Percentiles rank a stretch among this genome's conserved stretches.
Conservation (phyloP, 2,888 invertebrate species). For the Troides helena region DNA sequence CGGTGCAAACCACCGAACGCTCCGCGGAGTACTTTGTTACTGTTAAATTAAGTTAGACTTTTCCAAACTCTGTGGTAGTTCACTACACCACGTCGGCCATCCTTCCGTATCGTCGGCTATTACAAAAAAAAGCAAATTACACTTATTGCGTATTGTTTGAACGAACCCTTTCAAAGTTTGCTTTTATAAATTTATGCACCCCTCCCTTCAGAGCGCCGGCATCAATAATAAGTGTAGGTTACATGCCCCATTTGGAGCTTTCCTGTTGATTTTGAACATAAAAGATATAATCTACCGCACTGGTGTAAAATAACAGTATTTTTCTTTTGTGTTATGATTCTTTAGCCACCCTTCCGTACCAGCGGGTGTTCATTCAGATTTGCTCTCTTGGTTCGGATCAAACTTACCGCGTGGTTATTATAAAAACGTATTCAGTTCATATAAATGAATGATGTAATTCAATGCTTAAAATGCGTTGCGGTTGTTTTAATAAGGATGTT, state of each 20-base stretch:
- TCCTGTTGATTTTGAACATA: slow-evolving; percentile 79
- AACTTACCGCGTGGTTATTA: slow-evolving; percentile 54
- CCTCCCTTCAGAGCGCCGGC: slow-evolving; percentile 57
- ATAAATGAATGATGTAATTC: slow-evolving; percentile 23
- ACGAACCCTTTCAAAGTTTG: slow-evolving; percentile 68
- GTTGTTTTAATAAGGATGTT: no score
- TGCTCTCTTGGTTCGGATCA: slow-evolving; percentile 44
- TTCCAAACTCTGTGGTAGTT: slow-evolving; percentile 46
- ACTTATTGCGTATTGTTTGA: slow-evolving; percentile 56
- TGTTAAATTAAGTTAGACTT: slow-evolving; percentile 61
- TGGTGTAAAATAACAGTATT: slow-evolving; percentile 79
- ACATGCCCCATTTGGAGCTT: slow-evolving; percentile 79
- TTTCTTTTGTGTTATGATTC: slow-evolving; percentile 76
- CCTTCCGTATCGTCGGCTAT: slow-evolving; percentile 48
- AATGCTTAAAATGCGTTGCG: slow-evolving; percentile 1
- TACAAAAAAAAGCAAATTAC: slow-evolving; percentile 51
- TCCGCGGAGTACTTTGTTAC: slow-evolving; percentile 55
- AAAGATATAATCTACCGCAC: slow-evolving; percentile 79
- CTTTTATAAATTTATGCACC: slow-evolving; percentile 74
- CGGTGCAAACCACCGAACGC: slow-evolving; percentile 48
- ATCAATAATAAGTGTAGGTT: slow-evolving; percentile 79
- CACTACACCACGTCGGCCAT: slow-evolving; percentile 35
- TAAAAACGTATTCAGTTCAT: slow-evolving; percentile 40
- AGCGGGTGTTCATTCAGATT: slow-evolving; percentile 58
- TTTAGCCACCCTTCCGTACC: slow-evolving; percentile 59